Evolutionary conservation across 2,797 vertebrate species (phyloP).

Genomic region (Phrynocephalus forsythii): DNA sequence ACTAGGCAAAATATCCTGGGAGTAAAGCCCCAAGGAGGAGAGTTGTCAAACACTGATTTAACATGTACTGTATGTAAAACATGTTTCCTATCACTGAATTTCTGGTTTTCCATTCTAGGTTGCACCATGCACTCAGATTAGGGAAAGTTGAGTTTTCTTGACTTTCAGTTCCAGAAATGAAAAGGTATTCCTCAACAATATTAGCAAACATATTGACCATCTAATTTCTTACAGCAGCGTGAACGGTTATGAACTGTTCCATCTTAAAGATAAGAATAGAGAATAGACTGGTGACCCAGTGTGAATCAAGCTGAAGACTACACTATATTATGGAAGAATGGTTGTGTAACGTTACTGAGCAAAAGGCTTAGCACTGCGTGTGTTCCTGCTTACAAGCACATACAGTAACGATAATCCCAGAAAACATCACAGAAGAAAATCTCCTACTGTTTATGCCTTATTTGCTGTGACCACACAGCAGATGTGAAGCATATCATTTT

Average conservation of each 20-base stretch:
- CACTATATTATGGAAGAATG: background rate
- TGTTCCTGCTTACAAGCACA: background rate
- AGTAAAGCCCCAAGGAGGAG: too few relatives aligned
- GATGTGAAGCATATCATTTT: background rate
- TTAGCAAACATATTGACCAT: background rate
- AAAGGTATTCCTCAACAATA: too few relatives aligned
- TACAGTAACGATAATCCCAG: background rate
- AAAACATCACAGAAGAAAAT: slow-evolving; percentile 2
- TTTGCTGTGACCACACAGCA: background rate
- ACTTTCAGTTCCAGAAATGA: too few relatives aligned
- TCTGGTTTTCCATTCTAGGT: too few relatives aligned
- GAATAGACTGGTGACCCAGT: background rate
- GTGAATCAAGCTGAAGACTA: background rate
- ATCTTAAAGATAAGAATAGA: background rate
- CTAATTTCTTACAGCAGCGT: background rate
- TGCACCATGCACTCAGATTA: too few relatives aligned
- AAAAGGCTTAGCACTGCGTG: slow-evolving; percentile 1
- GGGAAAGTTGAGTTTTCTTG: too few relatives aligned
- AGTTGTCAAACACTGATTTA: too few relatives aligned
- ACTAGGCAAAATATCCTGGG: too few relatives aligned
- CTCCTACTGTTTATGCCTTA: background rate
- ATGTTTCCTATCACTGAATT: too few relatives aligned
- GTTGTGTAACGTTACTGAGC: background rate
- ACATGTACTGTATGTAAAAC: too few relatives aligned
- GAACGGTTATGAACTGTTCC: background rate